Evolutionary conservation across 2,113 vertebrate genomes (phyloP), one percentile per base, ranked within the genome.

Genomic region (Chionomys nivalis): DNA sequence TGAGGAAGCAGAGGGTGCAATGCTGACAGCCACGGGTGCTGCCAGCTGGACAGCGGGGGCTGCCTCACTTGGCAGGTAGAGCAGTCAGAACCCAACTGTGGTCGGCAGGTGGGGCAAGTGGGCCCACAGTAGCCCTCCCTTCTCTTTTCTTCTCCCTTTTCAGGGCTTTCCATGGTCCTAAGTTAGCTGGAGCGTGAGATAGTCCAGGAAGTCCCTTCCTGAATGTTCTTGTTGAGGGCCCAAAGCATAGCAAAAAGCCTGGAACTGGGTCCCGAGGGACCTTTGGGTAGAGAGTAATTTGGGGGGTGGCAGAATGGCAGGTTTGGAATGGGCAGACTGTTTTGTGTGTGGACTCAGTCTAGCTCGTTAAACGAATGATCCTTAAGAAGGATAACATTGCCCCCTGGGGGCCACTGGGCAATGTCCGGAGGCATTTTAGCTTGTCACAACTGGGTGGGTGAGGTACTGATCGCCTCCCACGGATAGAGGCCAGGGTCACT

Each of bases 1-100:
- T 7, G 5, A 49, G 47, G 26, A 39, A 49, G 72, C 3, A 28
- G 31, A n/a, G 36, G 3, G 0, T 24, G 0, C 13, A 2, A 0
- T n/a, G 7, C 75, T n/a, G n/a, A 3, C 9, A 11, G 58, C 42
- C 31, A 4, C 36, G 39, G 76, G 58, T 47, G 8, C 47, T 3
- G 31, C 4, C 47, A 36, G 39, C 70, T 76, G 72, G 55, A 73
- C 36, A 23, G n/a, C 2, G 39, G 70, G 33, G 13, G 87, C 49
- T 39, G 49, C 21, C 61, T 24, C 4, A 10, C 26, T 58, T 75
- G 76, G 52, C 14, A 13, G 79, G 49, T n/a, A 49, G 14, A 1
- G 17, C 21, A 21, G 13, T 44, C 31, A 28, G 82, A 39, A 10
- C 65, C 21, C 0, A 1, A 36, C 13, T 16, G 85, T 75, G 65